These are phyloP conservation scores for Aeoliscus strigatus DNA, from an alignment of 2,797 vertebrate species.

Conservation along the genomic window DNA sequence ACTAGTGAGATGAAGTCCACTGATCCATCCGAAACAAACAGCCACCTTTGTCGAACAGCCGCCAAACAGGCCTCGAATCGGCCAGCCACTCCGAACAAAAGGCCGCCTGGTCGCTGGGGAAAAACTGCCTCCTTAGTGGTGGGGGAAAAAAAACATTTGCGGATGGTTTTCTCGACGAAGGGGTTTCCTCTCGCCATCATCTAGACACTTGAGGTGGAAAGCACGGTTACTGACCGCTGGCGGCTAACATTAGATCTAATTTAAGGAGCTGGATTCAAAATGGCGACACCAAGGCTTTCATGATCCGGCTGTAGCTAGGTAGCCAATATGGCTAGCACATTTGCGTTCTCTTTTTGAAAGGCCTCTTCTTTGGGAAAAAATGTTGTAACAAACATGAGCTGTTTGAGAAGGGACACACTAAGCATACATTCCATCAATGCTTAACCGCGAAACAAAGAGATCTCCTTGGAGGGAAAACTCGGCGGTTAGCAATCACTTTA, in stretches of 20 bases:
- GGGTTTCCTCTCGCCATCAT: constrained; percentile 27
- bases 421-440: constrained; percentile 65
- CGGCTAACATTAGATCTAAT: constrained; percentile 37
- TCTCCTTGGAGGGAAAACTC: constrained; percentile 60
- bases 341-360: constrained; percentile 39
- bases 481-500: constrained; percentile 48
- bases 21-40: constrained; percentile 56
- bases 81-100: constrained; percentile 73
- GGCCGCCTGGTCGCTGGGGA: constrained; percentile 36
- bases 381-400: constrained; percentile 41
- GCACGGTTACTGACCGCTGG: constrained; percentile 10
- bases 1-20: constrained; percentile 59
- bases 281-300: constrained; percentile 66
- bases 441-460: constrained; percentile 60
- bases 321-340: constrained; percentile 52
- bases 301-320: constrained; percentile 53
- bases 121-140: constrained; percentile 33
- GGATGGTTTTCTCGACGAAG: constrained; percentile 30
- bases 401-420: constrained; percentile 67
- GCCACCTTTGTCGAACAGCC: constrained; percentile 41
- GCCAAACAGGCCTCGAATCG: constrained; percentile 32
- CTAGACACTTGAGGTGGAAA: constrained; percentile 14
- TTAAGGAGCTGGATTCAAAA: constrained; percentile 69
- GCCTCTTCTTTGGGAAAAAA: constrained; percentile 48
- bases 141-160: constrained; percentile 19